A percentile compares a stretch with the other conserved stretches of the same genome.
These are phyloP conservation scores for Acrocephalus kingi DNA, from an alignment of 2,113 vertebrate species.

Conservation along the genomic window DNA sequence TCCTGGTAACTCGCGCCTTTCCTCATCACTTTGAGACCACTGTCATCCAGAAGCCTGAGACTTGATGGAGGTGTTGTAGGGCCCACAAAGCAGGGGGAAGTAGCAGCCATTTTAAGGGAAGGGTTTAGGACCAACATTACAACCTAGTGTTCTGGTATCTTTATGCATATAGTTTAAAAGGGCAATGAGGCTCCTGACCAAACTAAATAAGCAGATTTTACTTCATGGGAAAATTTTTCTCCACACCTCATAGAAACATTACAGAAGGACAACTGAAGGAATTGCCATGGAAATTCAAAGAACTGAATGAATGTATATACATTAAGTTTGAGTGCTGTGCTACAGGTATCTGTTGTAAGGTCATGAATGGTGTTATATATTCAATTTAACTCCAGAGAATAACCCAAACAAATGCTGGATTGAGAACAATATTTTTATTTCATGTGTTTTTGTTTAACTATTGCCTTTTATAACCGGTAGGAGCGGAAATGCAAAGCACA, in stretches of 20 bases:
- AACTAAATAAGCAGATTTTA: not conserved
- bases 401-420: not conserved
- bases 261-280: not conserved
- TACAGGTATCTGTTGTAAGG: not conserved
- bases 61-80: not conserved
- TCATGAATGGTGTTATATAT: not conserved
- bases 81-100: not conserved
- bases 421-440: not conserved
- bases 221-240: not conserved
- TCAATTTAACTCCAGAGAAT: not conserved
- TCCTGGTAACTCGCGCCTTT: not conserved
- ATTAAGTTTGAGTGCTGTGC: not conserved
- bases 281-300: not conserved
- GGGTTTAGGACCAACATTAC: not conserved
- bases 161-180: not conserved
- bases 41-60: not conserved
- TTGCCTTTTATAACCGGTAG: not conserved
- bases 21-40: not conserved
- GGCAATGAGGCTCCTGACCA: not conserved
- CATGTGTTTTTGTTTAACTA: not conserved
- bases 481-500: not conserved
- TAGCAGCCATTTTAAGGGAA: not conserved
- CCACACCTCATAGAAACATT: not conserved
- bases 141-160: not conserved
- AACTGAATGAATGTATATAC: not conserved